Evolutionary conservation across 1,140 invertebrate species (phyloP).

Genomic region (Drosophila tani): DNA sequence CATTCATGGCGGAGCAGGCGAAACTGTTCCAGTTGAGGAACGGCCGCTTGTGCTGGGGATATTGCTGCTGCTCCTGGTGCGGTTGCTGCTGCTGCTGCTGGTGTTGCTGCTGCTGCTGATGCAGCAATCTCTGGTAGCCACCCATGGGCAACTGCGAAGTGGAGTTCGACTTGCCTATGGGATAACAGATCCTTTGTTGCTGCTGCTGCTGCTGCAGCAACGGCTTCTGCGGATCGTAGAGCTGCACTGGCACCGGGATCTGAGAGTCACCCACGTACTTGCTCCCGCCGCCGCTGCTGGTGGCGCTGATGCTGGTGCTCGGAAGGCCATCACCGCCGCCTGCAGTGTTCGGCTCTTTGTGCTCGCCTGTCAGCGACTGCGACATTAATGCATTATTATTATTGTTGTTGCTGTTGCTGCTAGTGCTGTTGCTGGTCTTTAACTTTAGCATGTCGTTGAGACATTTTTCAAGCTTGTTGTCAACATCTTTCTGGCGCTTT

Average conservation of each 20-base stretch:
- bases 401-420: constrained; percentile 26
- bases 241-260: constrained; percentile 73
- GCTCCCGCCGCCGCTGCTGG: constrained; percentile 27
- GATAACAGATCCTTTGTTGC: constrained; percentile 59
- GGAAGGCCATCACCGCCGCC: constrained; percentile 30
- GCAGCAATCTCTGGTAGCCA: constrained; percentile 63
- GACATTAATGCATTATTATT: constrained; percentile 61
- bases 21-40: constrained; percentile 80
- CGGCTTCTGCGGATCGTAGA: constrained; percentile 72
- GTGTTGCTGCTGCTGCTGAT: constrained; percentile 58
- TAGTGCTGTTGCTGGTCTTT: constrained; percentile 54
- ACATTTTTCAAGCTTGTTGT: constrained; percentile 83
- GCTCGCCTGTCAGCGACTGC: constrained; percentile 59
- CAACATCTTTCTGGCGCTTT: constrained; percentile 83
- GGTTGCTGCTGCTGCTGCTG: constrained; percentile 46
- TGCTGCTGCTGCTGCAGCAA: constrained; percentile 65
- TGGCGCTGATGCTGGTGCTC: constrained; percentile 19
- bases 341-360: constrained; percentile 58
- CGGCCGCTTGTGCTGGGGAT: constrained; percentile 76
- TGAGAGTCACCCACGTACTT: constrained; percentile 64
- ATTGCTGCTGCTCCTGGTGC: constrained; percentile 51
- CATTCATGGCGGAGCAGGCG: constrained; percentile 75
- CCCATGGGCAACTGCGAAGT: constrained; percentile 77
- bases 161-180: constrained; percentile 80
- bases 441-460: constrained; percentile 82